Evolutionary conservation across 2,888 invertebrate genomes (phyloP), one percentile per base, ranked within the genome.

Genomic region (Gerris lacustris): DNA sequence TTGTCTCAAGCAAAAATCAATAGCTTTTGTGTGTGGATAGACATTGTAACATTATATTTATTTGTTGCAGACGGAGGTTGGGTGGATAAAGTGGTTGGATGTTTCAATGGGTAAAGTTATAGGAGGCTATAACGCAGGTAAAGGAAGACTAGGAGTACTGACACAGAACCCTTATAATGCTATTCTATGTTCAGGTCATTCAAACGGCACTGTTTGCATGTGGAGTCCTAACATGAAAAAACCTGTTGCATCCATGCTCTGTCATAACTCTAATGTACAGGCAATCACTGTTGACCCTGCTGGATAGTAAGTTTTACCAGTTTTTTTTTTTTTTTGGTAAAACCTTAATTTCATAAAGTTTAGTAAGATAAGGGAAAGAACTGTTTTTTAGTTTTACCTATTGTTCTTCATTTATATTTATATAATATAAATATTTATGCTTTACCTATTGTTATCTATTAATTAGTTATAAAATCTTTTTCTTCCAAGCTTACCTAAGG

Each of bases 91-190:
- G 67, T 99, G 96, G 94, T 80, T 99, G 67, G 99, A 99, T 80
- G 88, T 96, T 45, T 96, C 97, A 0, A 86, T 96, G 72, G 99
- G 99, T 62, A 87, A 96, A 83, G 83, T 96, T 74, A 88, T 94
- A 0, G 85, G 88, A 0, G 88, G 91, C 70, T 91, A 86, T 76
- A 87, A 88, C 74, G 89, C 94, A 1, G 86, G 85, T 73, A 80
- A 90, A 63, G 96, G 95, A 15, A 84, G 90, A 73, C 86, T 96
- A 67, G 85, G 86, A 70, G 85, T 92, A 5, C 89, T 99, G 89
- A 86, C 91, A 0, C 95, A 96, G 78, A 99, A 99, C 82, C 96
- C 97, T 0, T 86, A 87, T 77, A 99, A 98, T 82, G 99, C 93
- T 0, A 87, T 95, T 4, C 79, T 97, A 6, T 92, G 93, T 77